Evolutionary conservation across 2,113 vertebrate species (phyloP), one percentile per base, ranked within the genome.

Genomic region (Dromas ardeola): DNA sequence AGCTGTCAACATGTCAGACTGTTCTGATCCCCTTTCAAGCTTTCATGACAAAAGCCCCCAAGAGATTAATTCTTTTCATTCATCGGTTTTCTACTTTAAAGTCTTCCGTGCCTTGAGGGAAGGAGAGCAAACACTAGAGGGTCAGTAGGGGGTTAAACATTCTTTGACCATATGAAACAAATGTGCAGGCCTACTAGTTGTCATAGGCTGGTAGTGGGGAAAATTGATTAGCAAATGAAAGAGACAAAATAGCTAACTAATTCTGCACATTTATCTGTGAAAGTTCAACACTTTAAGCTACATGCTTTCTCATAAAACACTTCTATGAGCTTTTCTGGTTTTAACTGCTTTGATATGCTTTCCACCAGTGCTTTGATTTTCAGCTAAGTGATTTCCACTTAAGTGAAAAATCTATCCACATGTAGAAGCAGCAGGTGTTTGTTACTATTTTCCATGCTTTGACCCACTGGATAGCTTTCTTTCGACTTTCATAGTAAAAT

Each of bases 141-240:
- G 96, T 97, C 96, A 95, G 50, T 77, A 95, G 84, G 89, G 95
- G 91, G 96, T 96, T 97, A 97, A 97, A 97, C 95, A 97, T 96
- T 97, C 95, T 94, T 96, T 67, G 93, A 71, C 86, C 86, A 88
- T 93, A 78, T 93, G 95, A 97, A 97, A 96, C 77, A 91, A 95
- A 95, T 88, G 82, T 91, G 77, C 80, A 65, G 56, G 65, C 63
- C 93, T 95, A 95, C 93, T 76, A 53, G 70, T 93, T 95, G 93
- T 94, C 93, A 94, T 88, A 96, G 93, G 66, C 83, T 94, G 84
- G 89, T 36, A 77, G 67, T 73, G 89, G 89, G 84, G 86, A 94
- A 96, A 97, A 97, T 94, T 95, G 95, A 97, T 97, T 97, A 97
- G 94, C 94, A 91, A 96, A 91, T 88, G 94, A 95, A 96, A 94